These are phyloP conservation scores for Pollachius pollachius DNA, from an alignment of 2,113 vertebrate genomes.

Conservation along the genomic window DNA sequence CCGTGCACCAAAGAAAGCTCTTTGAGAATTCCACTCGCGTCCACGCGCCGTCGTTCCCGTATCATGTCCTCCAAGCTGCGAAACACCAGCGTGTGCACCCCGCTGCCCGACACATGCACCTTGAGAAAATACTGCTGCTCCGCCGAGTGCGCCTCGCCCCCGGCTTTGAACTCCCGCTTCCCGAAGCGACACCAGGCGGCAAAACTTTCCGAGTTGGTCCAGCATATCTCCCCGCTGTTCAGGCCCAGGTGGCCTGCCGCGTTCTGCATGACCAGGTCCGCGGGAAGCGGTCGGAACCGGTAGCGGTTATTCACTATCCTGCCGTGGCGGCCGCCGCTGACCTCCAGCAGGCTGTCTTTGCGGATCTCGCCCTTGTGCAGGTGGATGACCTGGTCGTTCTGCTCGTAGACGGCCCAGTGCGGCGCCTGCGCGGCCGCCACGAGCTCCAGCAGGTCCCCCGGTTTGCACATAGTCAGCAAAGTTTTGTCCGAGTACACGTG, in stretches of 20 bases:
- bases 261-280: conserved; percentile 97
- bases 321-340: conserved; percentile 85
- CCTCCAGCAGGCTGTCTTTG: conserved; percentile 91
- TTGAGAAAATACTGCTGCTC: conserved; percentile 93
- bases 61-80: conserved; percentile 97
- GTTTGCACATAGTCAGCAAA: conserved; percentile 92
- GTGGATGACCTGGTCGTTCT: conserved; percentile 89
- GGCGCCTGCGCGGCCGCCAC: conserved; percentile 83
- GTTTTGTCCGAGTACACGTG: conserved; percentile 86
- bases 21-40: conserved; percentile 91
- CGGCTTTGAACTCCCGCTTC: conserved; percentile 97
- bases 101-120: conserved; percentile 87
- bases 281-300: conserved; percentile 90
- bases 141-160: conserved; percentile 86
- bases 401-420: conserved; percentile 95
- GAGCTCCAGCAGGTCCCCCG: conserved; percentile 95
- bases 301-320: conserved; percentile 97
- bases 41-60: conserved; percentile 90
- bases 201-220: conserved; percentile 99
- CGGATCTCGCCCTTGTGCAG: conserved; percentile 96
- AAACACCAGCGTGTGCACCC: conserved; percentile 91
- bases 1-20: conserved; percentile 86
- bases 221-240: conserved; percentile 92
- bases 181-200: conserved; percentile 99
- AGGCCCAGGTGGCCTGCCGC: conserved; percentile 93